Conservation (phyloP, 37 sponge, comb jelly and placozoan species). For the Axinella damicornis region DNA sequence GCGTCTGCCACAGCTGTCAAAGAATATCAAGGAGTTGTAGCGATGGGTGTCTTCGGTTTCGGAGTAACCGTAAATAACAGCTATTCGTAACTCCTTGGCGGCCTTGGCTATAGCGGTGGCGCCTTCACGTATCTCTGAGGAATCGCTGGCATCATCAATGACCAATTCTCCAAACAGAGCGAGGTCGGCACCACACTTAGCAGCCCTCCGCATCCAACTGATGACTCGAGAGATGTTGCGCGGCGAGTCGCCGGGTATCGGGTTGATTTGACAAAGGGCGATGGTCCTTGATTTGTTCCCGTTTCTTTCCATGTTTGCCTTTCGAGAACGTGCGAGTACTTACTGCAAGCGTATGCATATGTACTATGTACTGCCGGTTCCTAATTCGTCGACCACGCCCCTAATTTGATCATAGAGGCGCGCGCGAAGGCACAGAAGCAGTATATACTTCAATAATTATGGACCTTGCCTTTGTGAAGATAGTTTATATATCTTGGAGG, state of each 20-base stretch:
- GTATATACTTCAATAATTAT: no score
- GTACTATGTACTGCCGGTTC: no score
- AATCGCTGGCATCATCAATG: not conserved
- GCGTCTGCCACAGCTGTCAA: constrained; percentile 14
- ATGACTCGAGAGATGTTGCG: constrained; percentile 8
- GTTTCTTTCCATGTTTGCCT: no score
- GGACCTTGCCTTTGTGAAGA: no score
- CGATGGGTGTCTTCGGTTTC: constrained; percentile 17
- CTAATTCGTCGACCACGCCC: no score
- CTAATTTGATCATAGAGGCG: no score
- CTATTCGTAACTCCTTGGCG: constrained; percentile 25
- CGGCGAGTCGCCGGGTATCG: not conserved
- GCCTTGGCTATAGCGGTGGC: constrained; percentile 20
- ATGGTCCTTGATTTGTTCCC: not conserved
- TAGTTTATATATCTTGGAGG: no score
- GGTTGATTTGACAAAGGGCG: constrained; percentile 33
- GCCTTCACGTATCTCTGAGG: constrained; percentile 13
- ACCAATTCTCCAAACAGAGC: constrained; percentile 50
- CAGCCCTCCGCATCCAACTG: constrained; percentile 48
- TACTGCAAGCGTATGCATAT: no score
- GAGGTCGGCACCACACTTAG: constrained; percentile 29
- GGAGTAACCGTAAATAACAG: constrained; percentile 45
- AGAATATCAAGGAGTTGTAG: constrained; percentile 48
- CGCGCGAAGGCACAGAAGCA: no score
- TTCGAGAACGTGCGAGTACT: no score